These are phyloP conservation scores for Boulengeromyrus knoepffleri DNA, from an alignment of 2,113 vertebrate genomes.

Conservation along the genomic window DNA sequence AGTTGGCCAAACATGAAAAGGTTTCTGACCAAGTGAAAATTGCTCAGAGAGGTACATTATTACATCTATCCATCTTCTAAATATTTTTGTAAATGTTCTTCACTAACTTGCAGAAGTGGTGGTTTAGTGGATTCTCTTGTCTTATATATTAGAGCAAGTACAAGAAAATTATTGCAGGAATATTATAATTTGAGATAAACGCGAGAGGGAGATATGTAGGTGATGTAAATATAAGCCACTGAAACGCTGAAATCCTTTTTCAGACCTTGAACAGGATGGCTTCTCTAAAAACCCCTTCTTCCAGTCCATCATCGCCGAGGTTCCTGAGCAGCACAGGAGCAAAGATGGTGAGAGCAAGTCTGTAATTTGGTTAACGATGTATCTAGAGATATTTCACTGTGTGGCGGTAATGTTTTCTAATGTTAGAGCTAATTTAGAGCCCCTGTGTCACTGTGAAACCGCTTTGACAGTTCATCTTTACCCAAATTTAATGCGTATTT, in stretches of 20 bases:
- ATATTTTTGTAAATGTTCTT: background rate
- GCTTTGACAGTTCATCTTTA: background rate
- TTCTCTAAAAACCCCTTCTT: conserved; percentile 64
- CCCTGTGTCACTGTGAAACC: background rate
- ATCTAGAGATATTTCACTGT: background rate
- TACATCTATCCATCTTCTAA: background rate
- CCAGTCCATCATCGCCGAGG: conserved; percentile 60
- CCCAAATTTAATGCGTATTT: background rate
- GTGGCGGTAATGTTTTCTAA: background rate
- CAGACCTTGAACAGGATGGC: conserved; percentile 63
- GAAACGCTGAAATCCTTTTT: background rate
- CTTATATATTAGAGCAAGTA: background rate
- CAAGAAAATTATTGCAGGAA: background rate
- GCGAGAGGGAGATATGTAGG: background rate
- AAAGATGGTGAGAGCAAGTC: conserved; percentile 48
- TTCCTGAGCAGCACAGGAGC: conserved; percentile 51
- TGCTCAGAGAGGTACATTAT: conserved; percentile 53
- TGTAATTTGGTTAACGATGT: background rate
- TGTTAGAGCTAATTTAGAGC: background rate
- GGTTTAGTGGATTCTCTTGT: background rate
- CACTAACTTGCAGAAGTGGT: background rate
- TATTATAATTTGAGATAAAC: background rate
- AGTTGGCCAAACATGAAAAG: conserved; percentile 55
- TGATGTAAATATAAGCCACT: background rate
- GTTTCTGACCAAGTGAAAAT: conserved; percentile 47